Percentiles rank a stretch among this genome's conserved stretches.
Evolutionary conservation across 2,797 vertebrate genomes (phyloP).

Genomic region (Myripristis murdjan): DNA sequence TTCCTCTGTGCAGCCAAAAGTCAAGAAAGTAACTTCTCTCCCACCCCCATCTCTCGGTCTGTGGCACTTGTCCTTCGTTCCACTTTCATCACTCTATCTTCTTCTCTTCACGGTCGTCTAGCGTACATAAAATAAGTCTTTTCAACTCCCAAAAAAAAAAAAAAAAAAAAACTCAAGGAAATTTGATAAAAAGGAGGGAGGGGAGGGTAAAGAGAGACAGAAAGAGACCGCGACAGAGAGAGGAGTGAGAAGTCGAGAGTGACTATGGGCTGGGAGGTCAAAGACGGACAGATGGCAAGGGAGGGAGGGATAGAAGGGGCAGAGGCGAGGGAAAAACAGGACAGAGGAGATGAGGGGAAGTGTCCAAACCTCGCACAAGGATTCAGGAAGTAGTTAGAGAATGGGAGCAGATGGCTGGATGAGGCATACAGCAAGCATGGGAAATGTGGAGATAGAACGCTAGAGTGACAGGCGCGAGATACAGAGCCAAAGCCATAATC

Average conservation of each 20-base stretch:
- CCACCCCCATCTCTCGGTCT: constrained; percentile 12
- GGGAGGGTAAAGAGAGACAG: not conserved
- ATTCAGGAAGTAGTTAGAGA: constrained; percentile 7
- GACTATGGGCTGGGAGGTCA: constrained; percentile 27
- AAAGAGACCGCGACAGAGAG: not conserved
- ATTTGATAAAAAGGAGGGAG: not conserved
- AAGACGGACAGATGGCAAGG: constrained; percentile 49
- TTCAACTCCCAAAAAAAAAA: not conserved
- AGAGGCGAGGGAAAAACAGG: constrained; percentile 1
- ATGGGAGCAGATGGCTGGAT: constrained; percentile 41
- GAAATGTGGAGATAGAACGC: not conserved
- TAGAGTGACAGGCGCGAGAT: not conserved
- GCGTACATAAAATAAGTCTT: constrained; percentile 17
- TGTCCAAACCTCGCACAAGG: not conserved
- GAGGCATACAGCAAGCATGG: constrained; percentile 14
- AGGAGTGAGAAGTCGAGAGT: constrained; percentile 2
- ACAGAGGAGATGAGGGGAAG: constrained; percentile 1
- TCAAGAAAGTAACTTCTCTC: not conserved
- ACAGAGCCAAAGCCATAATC: constrained; percentile 2
- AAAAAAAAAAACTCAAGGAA: constrained; percentile 12
- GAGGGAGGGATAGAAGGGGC: constrained; percentile 11
- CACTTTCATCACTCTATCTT: constrained; percentile 25
- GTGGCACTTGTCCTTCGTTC: constrained; percentile 35
- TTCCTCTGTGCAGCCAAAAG: constrained; percentile 12
- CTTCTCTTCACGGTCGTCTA: not conserved